These are phyloP conservation scores for Drymodes brunneopygia DNA, from an alignment of 2,113 vertebrate species.

Conservation along the genomic window DNA sequence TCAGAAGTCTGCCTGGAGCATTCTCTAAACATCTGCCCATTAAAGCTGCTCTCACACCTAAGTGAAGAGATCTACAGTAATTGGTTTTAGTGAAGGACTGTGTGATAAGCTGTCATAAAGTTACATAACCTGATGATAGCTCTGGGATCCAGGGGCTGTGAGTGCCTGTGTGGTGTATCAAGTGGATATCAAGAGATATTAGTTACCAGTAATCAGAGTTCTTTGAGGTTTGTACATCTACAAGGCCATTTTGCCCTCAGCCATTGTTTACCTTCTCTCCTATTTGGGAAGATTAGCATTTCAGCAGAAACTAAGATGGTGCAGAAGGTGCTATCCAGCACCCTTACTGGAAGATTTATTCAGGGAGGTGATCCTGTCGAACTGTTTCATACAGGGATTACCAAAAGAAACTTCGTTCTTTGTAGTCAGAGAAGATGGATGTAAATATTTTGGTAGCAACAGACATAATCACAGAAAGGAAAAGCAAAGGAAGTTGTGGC, in stretches of 20 bases:
- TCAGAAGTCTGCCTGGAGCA: not conserved
- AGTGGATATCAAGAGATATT: not conserved
- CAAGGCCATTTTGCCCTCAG: not conserved
- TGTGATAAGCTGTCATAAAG: not conserved
- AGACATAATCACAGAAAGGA: not conserved
- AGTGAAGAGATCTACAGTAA: not conserved
- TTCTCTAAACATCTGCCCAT: not conserved
- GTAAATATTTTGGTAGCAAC: not conserved
- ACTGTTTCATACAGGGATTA: not conserved
- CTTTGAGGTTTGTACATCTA: not conserved
- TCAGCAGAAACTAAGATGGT: not conserved
- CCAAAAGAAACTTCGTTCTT: not conserved
- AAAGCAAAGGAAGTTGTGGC: not conserved
- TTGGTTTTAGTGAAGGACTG: not conserved
- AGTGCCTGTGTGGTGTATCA: not conserved
- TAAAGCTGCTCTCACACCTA: not conserved
- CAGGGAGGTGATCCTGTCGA: fast-evolving
- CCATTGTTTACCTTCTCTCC: not conserved
- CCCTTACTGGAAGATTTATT: not conserved
- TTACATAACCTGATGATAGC: not conserved
- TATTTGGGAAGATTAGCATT: not conserved
- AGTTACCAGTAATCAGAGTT: not conserved
- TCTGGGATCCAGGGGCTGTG: not conserved
- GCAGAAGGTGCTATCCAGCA: not conserved
- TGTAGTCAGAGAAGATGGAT: not conserved